Percentiles rank a stretch among this genome's conserved stretches.
These are phyloP conservation scores for Heliangelus exortis DNA, from an alignment of 2,797 vertebrate species.

Conservation along the genomic window DNA sequence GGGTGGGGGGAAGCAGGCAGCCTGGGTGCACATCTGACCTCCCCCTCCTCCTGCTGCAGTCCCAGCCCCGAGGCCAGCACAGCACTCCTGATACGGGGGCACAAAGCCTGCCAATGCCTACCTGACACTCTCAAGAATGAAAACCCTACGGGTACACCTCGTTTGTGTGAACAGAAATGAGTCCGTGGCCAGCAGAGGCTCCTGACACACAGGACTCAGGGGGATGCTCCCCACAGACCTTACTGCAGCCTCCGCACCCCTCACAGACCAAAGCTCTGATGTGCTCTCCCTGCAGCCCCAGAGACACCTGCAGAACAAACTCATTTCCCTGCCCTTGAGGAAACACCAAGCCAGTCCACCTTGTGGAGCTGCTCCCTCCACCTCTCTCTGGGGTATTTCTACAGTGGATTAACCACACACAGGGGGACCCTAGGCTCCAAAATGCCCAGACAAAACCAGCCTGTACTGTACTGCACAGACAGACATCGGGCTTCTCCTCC, in stretches of 20 bases:
- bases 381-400: not conserved
- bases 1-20: too few relatives aligned
- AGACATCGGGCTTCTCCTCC: not conserved
- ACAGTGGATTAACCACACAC: not conserved
- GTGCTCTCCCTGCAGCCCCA: not conserved
- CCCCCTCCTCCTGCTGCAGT: not conserved
- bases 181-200: not conserved
- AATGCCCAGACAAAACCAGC: not conserved
- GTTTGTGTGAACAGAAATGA: not conserved
- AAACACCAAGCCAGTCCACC: not conserved
- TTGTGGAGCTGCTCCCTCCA: not conserved
- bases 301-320: not conserved
- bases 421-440: rapidly evolving
- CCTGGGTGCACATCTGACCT: too few relatives aligned
- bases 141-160: not conserved
- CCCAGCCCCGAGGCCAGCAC: not conserved
- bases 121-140: not conserved
- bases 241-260: not conserved
- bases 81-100: rapidly evolving
- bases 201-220: not conserved
- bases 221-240: not conserved
- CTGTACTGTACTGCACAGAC: rapidly evolving
- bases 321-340: not conserved
- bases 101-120: not conserved
- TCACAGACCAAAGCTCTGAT: rapidly evolving